Conservation (phyloP, 30 jellyfish, hydroid and myxozoan species). For the Sanderia malayensis region DNA sequence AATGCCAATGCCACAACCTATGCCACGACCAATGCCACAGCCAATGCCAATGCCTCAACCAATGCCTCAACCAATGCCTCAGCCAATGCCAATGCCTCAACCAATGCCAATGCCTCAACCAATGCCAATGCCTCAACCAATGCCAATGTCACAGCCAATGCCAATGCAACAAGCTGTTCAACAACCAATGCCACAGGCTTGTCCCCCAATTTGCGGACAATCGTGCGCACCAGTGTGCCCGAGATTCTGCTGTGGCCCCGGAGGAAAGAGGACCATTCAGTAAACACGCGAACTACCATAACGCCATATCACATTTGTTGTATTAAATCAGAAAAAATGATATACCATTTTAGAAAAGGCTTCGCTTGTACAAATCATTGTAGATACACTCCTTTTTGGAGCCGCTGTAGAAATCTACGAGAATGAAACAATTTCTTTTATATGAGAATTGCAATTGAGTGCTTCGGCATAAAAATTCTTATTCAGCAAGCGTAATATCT, state of each 20-base stretch:
- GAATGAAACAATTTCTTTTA: too few species aligned
- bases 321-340: too few species aligned
- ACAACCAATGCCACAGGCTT: conserved; percentile 44
- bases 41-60: conserved; percentile 57
- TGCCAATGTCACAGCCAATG: conserved; percentile 40
- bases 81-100: conserved; percentile 46
- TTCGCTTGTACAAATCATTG: too few species aligned
- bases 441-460: too few species aligned
- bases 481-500: not conserved
- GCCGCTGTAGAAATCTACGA: too few species aligned
- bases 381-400: too few species aligned
- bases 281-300: too few species aligned
- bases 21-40: conserved; percentile 41
- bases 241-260: conserved; percentile 73
- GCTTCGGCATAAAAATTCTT: too few species aligned
- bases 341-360: too few species aligned
- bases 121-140: conserved; percentile 63
- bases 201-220: conserved; percentile 59
- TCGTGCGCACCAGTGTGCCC: conserved; percentile 79
- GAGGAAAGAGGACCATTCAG: conserved; percentile 32
- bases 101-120: conserved; percentile 22
- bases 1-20: conserved; percentile 39
- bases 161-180: conserved; percentile 10
- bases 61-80: conserved; percentile 51
- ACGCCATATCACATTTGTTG: too few species aligned